phyloP scores from a whole-genome alignment of 2,888 invertebrate genomes.

The Girardia tigrina region DNA sequence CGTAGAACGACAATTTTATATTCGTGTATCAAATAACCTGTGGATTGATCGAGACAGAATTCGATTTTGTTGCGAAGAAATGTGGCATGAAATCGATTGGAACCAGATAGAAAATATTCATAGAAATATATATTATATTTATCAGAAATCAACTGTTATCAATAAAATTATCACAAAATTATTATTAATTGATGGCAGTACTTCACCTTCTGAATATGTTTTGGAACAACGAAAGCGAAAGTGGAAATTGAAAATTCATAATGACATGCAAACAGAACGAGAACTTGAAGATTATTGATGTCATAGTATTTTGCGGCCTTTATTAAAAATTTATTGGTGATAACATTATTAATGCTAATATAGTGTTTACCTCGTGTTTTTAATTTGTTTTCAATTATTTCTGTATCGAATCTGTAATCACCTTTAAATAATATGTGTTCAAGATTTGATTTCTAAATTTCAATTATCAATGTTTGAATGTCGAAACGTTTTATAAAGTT shows the following conservation, averaged over 20 bases:
- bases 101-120: background rate
- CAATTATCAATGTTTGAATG: no score
- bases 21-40: background rate
- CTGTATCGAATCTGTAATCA: no score
- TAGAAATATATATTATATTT: background rate
- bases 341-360: no score
- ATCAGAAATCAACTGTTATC: background rate
- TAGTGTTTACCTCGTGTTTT: no score
- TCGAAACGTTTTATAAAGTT: no score
- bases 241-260: background rate
- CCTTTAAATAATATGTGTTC: no score
- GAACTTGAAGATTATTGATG: no score
- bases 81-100: background rate
- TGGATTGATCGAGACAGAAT: background rate
- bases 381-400: no score
- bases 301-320: no score
- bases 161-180: background rate
- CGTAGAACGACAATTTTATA: background rate
- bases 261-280: slow-evolving; percentile 6
- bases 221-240: background rate
- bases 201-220: background rate
- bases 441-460: no score
- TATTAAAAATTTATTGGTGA: no score
- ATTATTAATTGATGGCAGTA: background rate
- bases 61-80: background rate